Base-by-base conservation (phyloP, 30 jellyfish, hydroid and myxozoan species). In the Pelagia noctiluca region DNA sequence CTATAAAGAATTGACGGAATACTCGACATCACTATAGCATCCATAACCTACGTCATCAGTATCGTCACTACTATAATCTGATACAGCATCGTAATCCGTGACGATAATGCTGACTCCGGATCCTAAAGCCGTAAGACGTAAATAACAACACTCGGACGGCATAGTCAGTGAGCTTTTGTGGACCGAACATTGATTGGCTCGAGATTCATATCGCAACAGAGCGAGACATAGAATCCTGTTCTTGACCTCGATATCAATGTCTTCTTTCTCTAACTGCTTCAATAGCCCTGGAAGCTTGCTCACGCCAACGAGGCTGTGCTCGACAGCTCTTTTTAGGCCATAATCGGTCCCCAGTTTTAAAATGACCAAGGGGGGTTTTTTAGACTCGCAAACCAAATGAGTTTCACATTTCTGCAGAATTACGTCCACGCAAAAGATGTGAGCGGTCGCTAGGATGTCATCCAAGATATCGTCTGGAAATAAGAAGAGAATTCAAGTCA, bases 201-300 rank as follows among this genome's bases (percentile, higher is more conserved):
- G 53, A 35, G 53, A 54, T 71, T 30, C 67, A 65, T 31, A 42
- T 12, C 80, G 68, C 24, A 52, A 76, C 65, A 80, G 42, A 52
- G 67, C 74, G 47, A 80, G 71, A 28, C 90, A 32, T 31, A 80
- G 74, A 62, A 80, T 62, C 70, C 76, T 72, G 79, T 80, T 80
- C 47, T 80, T 78, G 69, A 80, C 49, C 35, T 80, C 90, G 28
- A 66, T 37, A 46, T 77, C 83, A 3, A 80, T 38, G 37, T 80
- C 70, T 34, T 66, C 90, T 25, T 80, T 28, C 62, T 80, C 90
- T 47, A 80, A 19, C 68, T 22, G 76, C 57, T 80, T 50, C n/a
- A 80, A 34, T 33, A 80, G 30, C 21, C 77, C 75, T 0, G 90
- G 90, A 83, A 80, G 2, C 37, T 67, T 66, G 49, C 90, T 80